Conservation (phyloP, 2,888 invertebrate genomes). For the Mesorhabditis belari region DNA sequence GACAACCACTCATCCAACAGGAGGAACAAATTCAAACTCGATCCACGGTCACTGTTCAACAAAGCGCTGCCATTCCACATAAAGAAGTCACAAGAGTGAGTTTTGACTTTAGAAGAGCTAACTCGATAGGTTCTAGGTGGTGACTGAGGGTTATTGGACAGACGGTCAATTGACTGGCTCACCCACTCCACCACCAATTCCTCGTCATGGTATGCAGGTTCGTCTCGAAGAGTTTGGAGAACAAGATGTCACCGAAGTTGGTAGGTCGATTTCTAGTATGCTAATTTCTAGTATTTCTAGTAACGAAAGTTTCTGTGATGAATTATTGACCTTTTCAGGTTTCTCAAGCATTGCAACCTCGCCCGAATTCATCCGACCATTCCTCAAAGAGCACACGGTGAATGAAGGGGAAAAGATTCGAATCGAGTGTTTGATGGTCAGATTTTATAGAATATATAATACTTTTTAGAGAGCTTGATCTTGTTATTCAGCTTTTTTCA, state of each 20-base stretch:
- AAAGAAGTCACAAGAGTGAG: conserved; percentile 2
- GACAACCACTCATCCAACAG: background rate
- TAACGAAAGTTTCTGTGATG: no score
- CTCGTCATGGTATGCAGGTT: background rate
- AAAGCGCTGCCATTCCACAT: background rate
- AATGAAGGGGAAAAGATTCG: conserved; percentile 39
- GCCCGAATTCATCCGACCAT: conserved; percentile 49
- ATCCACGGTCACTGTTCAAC: background rate
- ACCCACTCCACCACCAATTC: conserved; percentile 36
- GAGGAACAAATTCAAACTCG: background rate
- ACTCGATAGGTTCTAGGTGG: no score
- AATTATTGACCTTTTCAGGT: conserved; percentile 16
- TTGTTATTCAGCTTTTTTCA: conserved; percentile 18
- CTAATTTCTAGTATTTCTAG: background rate
- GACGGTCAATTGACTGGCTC: conserved; percentile 40
- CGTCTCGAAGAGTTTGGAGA: conserved; percentile 13
- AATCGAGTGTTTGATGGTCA: conserved; percentile 42
- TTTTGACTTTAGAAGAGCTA: no score
- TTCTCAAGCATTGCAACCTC: conserved; percentile 43
- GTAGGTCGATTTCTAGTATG: background rate
- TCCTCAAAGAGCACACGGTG: conserved; percentile 46
- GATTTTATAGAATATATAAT: conserved; percentile 6
- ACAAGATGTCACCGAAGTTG: conserved; percentile 10
- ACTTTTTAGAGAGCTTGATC: background rate
- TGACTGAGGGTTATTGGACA: conserved; percentile 39